A percentile compares a stretch with the other conserved stretches of the same genome.
phyloP scores from a whole-genome alignment of 2,797 vertebrate species.

The Pangasius djambal region DNA sequence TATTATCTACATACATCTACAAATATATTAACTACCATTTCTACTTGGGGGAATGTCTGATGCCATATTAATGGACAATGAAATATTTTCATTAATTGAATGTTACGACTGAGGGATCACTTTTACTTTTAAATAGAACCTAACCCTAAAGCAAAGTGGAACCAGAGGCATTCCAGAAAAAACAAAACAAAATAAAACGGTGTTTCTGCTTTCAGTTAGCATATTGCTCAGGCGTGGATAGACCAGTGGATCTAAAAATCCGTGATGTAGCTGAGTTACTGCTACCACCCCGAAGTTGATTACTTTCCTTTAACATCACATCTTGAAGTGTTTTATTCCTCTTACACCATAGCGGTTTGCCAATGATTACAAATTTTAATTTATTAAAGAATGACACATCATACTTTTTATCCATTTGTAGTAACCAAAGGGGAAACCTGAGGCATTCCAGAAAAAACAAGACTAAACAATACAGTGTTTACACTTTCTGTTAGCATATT shows the following conservation, averaged over 20 bases:
- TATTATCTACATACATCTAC: background rate
- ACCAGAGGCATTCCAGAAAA: background rate
- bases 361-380: background rate
- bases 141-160: background rate
- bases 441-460: no score
- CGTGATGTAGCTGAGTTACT: background rate
- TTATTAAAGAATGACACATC: background rate
- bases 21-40: no score
- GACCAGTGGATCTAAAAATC: no score
- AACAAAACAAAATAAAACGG: background rate
- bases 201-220: background rate
- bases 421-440: background rate
- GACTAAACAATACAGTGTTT: background rate
- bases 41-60: background rate
- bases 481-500: background rate
- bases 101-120: background rate
- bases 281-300: background rate
- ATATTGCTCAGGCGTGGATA: background rate
- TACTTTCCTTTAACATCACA: background rate
- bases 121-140: background rate
- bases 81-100: background rate
- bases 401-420: background rate
- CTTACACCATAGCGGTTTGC: background rate
- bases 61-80: background rate
- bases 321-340: background rate